These are phyloP conservation scores for Podarcis raffonei DNA, from an alignment of 2,113 vertebrate species.

Conservation along the genomic window DNA sequence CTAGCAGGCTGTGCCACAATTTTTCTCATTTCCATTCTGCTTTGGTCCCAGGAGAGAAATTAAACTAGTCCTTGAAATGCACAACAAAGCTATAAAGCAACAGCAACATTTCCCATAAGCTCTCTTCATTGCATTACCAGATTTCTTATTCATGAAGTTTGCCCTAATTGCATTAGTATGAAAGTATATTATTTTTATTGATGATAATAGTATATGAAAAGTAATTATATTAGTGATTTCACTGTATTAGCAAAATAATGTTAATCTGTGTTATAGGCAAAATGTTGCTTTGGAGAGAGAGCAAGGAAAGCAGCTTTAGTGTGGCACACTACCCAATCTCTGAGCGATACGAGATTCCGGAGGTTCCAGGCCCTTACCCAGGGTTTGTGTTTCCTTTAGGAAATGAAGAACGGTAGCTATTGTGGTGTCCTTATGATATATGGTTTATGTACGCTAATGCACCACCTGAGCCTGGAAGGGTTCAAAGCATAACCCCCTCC, in stretches of 20 bases:
- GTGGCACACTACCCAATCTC: no score
- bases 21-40: not conserved
- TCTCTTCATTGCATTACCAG: constrained; percentile 56
- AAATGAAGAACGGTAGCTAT: no score
- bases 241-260: constrained; percentile 55
- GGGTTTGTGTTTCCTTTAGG: no score
- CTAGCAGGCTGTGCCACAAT: not conserved
- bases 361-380: no score
- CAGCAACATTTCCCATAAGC: constrained; percentile 51
- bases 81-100: constrained; percentile 52
- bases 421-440: no score
- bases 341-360: no score
- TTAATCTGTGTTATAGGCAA: constrained; percentile 16
- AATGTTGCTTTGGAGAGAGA: not conserved
- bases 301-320: not conserved
- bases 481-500: no score
- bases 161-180: constrained; percentile 47
- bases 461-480: no score
- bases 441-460: no score
- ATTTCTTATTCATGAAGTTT: constrained; percentile 68
- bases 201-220: constrained; percentile 48
- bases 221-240: constrained; percentile 61
- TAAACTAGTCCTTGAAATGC: constrained; percentile 53
- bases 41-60: constrained; percentile 25
- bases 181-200: constrained; percentile 62